These are phyloP conservation scores for Fissipunctia ypsillon DNA, from an alignment of 2,888 invertebrate genomes.

Conservation along the genomic window DNA sequence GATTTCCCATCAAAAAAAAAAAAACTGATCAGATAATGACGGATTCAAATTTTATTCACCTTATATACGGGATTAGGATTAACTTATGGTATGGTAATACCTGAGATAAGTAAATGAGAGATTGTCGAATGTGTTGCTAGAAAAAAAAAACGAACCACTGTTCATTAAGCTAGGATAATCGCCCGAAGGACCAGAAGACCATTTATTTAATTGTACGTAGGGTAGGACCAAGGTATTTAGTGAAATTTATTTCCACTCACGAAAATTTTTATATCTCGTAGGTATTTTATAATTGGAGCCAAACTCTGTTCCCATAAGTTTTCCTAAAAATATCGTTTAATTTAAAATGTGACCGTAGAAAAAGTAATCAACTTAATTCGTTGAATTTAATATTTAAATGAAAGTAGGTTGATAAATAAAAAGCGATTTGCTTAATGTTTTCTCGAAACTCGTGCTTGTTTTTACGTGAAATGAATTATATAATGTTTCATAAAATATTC, in stretches of 20 bases:
- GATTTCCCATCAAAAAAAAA: too few relatives aligned
- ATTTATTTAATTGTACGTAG: slow-evolving; percentile 23
- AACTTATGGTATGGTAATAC: not conserved
- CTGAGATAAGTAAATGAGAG: slow-evolving; percentile 37
- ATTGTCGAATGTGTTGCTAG: not conserved
- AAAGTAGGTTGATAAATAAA: not conserved
- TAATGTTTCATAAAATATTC: not conserved
- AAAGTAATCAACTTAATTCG: slow-evolving; percentile 2
- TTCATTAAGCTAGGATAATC: slow-evolving; percentile 17
- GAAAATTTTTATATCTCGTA: not conserved
- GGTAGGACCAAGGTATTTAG: slow-evolving; percentile 11
- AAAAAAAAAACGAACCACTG: slow-evolving; percentile 2
- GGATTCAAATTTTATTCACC: not conserved
- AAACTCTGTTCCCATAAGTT: not conserved
- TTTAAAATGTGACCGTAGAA: not conserved
- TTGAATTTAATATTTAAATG: not conserved
- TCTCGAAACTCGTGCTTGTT: not conserved
- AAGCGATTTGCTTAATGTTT: not conserved
- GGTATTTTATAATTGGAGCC: slow-evolving; percentile 7
- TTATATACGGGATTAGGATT: not conserved
- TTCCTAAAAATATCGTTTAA: not conserved
- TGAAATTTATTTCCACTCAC: not conserved
- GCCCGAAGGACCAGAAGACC: slow-evolving; percentile 9
- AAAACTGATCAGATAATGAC: not conserved
- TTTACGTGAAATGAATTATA: not conserved